These are phyloP conservation scores for Scomber colias DNA, from an alignment of 2,113 vertebrate genomes.

Conservation along the genomic window DNA sequence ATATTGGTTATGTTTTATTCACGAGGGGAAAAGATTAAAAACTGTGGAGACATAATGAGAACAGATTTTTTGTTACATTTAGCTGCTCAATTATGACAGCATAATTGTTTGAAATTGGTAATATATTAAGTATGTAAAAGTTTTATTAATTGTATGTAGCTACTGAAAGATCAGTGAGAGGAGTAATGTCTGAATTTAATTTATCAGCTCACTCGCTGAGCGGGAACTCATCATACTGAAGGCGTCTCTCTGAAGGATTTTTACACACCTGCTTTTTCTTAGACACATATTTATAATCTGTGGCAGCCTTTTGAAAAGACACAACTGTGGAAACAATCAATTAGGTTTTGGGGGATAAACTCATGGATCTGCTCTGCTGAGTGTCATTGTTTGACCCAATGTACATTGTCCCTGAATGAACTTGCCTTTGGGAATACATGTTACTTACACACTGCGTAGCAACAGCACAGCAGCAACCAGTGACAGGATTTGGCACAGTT, in stretches of 20 bases:
- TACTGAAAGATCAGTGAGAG: neutral
- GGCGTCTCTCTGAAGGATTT: conserved; percentile 12
- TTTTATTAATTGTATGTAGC: conserved; percentile 1
- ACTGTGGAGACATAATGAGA: conserved; percentile 25
- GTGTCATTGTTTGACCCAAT: conserved; percentile 58
- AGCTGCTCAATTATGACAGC: neutral
- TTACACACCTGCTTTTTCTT: conserved; percentile 29
- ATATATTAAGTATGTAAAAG: neutral
- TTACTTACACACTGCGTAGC: conserved; percentile 60
- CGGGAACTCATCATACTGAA: conserved; percentile 13
- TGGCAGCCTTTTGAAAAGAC: conserved; percentile 38
- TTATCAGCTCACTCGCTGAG: conserved; percentile 5
- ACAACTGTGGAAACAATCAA: conserved; percentile 34
- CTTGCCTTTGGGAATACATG: conserved; percentile 72
- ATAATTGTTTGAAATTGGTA: neutral
- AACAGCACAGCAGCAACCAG: conserved; percentile 58
- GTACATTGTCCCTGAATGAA: conserved; percentile 61
- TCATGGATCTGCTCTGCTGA: conserved; percentile 50
- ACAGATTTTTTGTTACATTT: neutral
- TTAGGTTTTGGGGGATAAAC: conserved; percentile 18
- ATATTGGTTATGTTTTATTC: conserved; percentile 25
- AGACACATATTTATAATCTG: neutral
- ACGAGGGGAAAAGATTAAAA: conserved; percentile 24
- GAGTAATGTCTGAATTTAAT: conserved; percentile 14
- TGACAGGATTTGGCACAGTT: conserved; percentile 63